Evolutionary conservation across 2,888 invertebrate species (phyloP).

Genomic region (Actias luna): DNA sequence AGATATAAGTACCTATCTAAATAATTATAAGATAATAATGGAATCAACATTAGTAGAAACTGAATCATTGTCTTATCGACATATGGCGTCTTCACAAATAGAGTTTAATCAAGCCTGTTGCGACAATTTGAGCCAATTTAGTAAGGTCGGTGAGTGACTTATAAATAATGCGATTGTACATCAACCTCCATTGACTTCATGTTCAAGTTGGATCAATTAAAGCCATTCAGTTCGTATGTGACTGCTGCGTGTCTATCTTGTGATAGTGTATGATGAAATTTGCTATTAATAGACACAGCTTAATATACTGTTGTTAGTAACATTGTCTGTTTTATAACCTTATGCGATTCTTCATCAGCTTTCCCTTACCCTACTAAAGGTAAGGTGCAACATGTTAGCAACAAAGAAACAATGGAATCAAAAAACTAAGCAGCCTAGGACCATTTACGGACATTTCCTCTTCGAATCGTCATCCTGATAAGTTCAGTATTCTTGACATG

Average conservation of each 20-base stretch:
- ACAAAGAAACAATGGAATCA: too few species aligned
- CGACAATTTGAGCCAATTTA: slow-evolving; percentile 67
- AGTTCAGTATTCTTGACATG: too few species aligned
- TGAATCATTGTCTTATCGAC: slow-evolving; percentile 30
- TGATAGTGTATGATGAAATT: slow-evolving; percentile 4
- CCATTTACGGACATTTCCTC: too few species aligned
- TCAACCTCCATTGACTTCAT: slow-evolving; percentile 46
- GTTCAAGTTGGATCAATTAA: slow-evolving; percentile 51
- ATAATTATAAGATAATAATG: slow-evolving; percentile 12
- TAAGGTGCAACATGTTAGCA: too few species aligned
- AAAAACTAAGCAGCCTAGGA: too few species aligned
- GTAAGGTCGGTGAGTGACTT: slow-evolving; percentile 53
- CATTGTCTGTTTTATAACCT: background rate
- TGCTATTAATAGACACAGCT: background rate
- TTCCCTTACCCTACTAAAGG: too few species aligned
- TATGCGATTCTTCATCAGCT: background rate
- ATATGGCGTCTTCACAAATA: slow-evolving; percentile 47
- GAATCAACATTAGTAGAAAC: background rate
- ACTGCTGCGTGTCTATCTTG: slow-evolving; percentile 6
- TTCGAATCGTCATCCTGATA: too few species aligned
- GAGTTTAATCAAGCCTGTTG: slow-evolving; percentile 64
- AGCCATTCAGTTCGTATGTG: slow-evolving; percentile 31
- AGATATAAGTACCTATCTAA: too few species aligned
- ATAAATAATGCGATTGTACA: slow-evolving; percentile 50
- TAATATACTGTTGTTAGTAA: background rate